Base-by-base conservation (phyloP, 2,113 vertebrate genomes). In the Zosterops pallidus region DNA sequence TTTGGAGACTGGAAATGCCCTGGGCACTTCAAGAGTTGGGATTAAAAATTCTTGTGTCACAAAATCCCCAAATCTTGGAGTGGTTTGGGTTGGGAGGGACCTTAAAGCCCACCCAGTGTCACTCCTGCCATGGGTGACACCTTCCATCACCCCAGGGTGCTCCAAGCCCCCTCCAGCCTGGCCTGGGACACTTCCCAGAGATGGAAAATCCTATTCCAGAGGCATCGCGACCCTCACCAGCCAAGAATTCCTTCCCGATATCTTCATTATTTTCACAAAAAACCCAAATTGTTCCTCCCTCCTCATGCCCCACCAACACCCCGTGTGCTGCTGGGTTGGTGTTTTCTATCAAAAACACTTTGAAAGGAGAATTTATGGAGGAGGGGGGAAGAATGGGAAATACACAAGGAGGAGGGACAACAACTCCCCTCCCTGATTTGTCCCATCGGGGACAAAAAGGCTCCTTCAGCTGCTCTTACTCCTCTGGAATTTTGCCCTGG, bases 61-160 rank as follows among this genome's bases (percentile, higher is more conserved):
- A 72, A 28, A 64, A 41, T 26, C 9, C 29, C 62, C 44, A n/a
- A 47, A 69, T 76, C 21, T 25, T 37, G 6, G 41, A 12, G 11
- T 3, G 55, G 6, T 35, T 55, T 42, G 35, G 29, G 29, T 22
- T 19, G n/a, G 44, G 41, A 68, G 29, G 23, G 53, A 60, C 47
- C 55, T 7, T 15, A 41, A 55, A 76, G 7, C 7, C 22, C 53
- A 7, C 1, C 39, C 46, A 16, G 53, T 11, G 23, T 22, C 68
- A 37, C 35, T 12, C 22, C n/a, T 11, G 49, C 17, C 59, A 13
- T 6, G 10, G 39, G 9, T 37, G 52, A 24, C 44, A 41, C 2
- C 6, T 69, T 4, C n/a, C 55, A 1, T 20, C 0, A 2, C 2
- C 70, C 63, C 26, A 7, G n/a, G 41, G 0, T 26, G 29, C 6